Evolutionary conservation across 2,797 vertebrate species (phyloP).

Genomic region (Acestrorhynchus altus): DNA sequence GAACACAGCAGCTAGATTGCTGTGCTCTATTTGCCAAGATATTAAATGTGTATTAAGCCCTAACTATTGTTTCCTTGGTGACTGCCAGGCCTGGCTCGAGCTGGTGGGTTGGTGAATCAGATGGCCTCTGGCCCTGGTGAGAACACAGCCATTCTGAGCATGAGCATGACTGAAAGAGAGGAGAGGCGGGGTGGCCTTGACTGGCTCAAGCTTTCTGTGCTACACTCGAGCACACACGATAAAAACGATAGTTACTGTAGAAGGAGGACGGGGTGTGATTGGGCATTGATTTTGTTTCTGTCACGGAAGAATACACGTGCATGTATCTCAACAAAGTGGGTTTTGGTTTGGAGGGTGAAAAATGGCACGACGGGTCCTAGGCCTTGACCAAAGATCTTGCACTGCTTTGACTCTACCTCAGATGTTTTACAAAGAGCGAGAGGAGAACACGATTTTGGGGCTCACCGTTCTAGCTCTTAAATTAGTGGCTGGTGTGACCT

Average conservation of each 20-base stretch:
- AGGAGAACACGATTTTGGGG: no score
- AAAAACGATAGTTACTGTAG: background rate
- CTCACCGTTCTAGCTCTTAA: slow-evolving; percentile 7
- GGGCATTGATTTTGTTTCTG: background rate
- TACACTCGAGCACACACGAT: background rate
- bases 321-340: background rate
- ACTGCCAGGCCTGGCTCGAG: background rate
- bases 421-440: background rate
- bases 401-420: background rate
- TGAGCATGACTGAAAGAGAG: background rate
- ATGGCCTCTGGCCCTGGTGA: slow-evolving; percentile 6
- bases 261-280: background rate
- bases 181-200: background rate
- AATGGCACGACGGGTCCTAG: background rate
- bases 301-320: background rate
- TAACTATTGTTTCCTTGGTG: background rate
- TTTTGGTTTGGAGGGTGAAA: background rate
- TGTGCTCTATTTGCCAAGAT: background rate
- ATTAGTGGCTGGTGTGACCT: background rate
- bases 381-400: background rate
- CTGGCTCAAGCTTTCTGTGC: background rate
- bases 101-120: slow-evolving; percentile 19
- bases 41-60: background rate
- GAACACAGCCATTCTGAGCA: background rate
- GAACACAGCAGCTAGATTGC: background rate